Evolutionary conservation across 2,797 vertebrate genomes (phyloP).

Genomic region (Pipistrellus pipistrellus): DNA sequence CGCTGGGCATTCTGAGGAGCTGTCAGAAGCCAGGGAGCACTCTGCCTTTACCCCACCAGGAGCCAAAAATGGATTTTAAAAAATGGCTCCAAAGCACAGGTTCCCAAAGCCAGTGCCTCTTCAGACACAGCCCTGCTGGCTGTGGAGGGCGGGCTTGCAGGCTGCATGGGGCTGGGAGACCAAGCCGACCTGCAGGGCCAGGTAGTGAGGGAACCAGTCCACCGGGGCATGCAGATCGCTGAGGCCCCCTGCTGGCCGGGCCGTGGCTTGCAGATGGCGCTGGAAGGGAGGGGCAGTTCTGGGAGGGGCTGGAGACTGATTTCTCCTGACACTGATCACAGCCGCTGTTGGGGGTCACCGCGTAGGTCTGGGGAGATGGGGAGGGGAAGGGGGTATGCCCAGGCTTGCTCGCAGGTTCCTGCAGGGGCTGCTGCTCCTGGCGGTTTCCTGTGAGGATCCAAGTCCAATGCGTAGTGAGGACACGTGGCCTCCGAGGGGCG

Average conservation of each 20-base stretch:
- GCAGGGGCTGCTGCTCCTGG: not conserved
- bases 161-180: not conserved
- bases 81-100: not conserved
- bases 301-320: not conserved
- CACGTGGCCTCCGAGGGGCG: fast-evolving
- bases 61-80: not conserved
- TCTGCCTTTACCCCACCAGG: not conserved
- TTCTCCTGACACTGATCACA: fast-evolving
- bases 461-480: not conserved
- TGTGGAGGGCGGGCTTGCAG: not conserved
- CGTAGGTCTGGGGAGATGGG: not conserved
- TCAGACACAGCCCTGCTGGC: not conserved
- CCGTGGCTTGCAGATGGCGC: not conserved
- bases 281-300: fast-evolving
- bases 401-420: fast-evolving
- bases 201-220: not conserved
- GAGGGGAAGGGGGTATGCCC: fast-evolving
- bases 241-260: not conserved
- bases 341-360: fast-evolving
- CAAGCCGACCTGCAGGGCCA: not conserved
- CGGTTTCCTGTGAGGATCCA: not conserved
- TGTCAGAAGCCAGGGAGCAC: not conserved
- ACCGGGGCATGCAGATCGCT: fast-evolving
- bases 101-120: not conserved
- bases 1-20: fast-evolving